These are phyloP conservation scores for Drepanosiphum platanoidis DNA, from an alignment of 2,888 invertebrate genomes.

Conservation along the genomic window DNA sequence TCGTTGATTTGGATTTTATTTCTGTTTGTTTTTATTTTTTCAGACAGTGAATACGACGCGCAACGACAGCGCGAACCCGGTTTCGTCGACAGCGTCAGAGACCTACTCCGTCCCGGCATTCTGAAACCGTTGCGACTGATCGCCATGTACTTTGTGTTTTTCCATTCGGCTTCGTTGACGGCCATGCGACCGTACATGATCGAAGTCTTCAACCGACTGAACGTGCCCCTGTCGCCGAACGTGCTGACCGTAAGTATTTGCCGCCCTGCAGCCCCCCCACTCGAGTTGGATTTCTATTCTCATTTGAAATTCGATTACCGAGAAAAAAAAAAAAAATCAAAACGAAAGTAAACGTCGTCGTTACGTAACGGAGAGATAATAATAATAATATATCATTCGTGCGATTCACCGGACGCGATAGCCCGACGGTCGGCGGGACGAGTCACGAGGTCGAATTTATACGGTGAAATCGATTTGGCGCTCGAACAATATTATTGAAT, in stretches of 20 bases:
- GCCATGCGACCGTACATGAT: conserved; percentile 72
- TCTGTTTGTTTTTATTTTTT: neutral
- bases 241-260: conserved; percentile 70
- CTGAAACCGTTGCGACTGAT: conserved; percentile 70
- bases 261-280: neutral
- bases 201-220: conserved; percentile 69
- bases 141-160: conserved; percentile 70
- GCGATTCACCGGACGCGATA: too few species aligned
- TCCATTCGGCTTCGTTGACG: conserved; percentile 70
- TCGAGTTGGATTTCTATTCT: neutral
- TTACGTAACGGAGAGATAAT: too few species aligned
- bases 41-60: neutral
- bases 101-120: conserved; percentile 70
- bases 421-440: too few species aligned
- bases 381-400: too few species aligned
- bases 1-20: neutral
- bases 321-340: too few species aligned
- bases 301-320: too few species aligned
- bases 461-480: too few species aligned
- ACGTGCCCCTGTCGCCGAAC: conserved; percentile 67
- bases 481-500: too few species aligned
- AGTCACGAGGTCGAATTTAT: too few species aligned
- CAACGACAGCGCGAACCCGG: neutral
- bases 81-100: conserved; percentile 64
- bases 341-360: too few species aligned